phyloP scores from a whole-genome alignment of 2,888 invertebrate species.

The Apamea epomidion region DNA sequence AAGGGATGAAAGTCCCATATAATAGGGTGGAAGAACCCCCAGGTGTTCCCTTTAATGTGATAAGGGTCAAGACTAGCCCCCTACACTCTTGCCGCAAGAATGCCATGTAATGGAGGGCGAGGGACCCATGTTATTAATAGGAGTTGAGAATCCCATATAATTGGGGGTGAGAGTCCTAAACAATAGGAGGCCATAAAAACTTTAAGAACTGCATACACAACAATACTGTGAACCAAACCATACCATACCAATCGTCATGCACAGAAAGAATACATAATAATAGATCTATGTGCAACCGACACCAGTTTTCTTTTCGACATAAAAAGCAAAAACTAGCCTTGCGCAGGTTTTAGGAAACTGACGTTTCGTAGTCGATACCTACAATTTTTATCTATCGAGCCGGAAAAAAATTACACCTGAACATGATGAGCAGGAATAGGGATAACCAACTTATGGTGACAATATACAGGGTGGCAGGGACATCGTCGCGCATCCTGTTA shows the following conservation, averaged over 20 bases:
- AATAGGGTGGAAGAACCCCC: neutral
- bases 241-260: constrained; percentile 28
- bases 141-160: neutral
- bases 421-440: neutral
- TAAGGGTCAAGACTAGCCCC: neutral
- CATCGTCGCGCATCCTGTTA: too few species aligned
- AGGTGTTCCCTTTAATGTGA: neutral
- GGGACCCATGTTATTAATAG: neutral
- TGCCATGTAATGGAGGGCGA: neutral
- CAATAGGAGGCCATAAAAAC: neutral
- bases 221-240: neutral
- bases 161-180: too few species aligned
- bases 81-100: neutral
- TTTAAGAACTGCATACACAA: neutral
- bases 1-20: neutral
- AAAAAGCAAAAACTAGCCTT: constrained; percentile 15
- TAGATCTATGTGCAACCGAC: neutral
- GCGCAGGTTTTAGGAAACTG: constrained; percentile 7
- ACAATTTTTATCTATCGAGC: neutral
- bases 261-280: constrained; percentile 30
- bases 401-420: neutral
- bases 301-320: constrained; percentile 6
- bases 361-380: neutral
- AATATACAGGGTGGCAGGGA: too few species aligned
- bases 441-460: too few species aligned